Conservation (phyloP, 2,797 vertebrate species). For the Vipera ursinii region DNA sequence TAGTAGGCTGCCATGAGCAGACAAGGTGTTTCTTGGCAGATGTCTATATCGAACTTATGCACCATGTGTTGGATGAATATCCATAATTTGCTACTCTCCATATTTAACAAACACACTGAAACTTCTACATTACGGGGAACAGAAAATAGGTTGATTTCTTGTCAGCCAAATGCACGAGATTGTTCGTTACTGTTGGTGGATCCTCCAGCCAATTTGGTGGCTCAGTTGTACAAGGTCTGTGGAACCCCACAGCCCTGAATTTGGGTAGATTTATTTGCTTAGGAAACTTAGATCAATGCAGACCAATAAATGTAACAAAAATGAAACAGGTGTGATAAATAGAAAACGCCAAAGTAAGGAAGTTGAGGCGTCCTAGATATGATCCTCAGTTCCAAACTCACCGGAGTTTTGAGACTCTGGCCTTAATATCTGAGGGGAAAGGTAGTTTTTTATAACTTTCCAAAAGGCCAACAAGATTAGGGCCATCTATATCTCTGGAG, state of each 20-base stretch:
- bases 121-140: not conserved
- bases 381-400: not conserved
- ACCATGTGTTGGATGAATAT: not conserved
- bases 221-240: not conserved
- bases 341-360: not conserved
- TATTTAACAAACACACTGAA: not conserved
- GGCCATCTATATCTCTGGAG: not conserved
- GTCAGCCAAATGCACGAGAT: not conserved
- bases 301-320: not conserved
- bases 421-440: not conserved
- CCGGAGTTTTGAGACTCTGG: not conserved
- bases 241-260: not conserved
- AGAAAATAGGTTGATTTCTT: not conserved
- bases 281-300: not conserved
- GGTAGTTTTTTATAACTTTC: not conserved
- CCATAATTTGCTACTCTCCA: not conserved
- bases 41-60: constrained; percentile 25
- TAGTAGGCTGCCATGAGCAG: constrained; percentile 21
- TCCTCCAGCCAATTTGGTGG: not conserved
- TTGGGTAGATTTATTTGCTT: not conserved
- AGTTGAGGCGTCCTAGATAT: not conserved
- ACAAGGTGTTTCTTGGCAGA: constrained; percentile 58
- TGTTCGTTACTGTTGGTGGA: not conserved
- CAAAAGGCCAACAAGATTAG: not conserved
- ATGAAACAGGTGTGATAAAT: not conserved